phyloP scores from a whole-genome alignment of 2,797 vertebrate genomes.

The Borostomias antarcticus region DNA sequence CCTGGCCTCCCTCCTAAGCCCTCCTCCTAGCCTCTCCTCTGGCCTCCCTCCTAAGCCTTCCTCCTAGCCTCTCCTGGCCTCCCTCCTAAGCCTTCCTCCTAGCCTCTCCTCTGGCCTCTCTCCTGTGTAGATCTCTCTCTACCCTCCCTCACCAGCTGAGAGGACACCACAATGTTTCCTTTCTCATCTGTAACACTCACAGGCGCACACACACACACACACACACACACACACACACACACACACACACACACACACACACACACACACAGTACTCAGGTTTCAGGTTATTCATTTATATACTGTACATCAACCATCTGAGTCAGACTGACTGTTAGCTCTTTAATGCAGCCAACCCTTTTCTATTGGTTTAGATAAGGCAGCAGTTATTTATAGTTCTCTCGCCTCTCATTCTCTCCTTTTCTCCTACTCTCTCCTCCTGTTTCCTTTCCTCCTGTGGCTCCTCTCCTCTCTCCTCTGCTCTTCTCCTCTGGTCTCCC shows the following conservation, averaged over 20 bases:
- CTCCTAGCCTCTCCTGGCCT: too few relatives aligned
- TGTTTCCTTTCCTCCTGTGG: background rate
- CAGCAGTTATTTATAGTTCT: too few relatives aligned
- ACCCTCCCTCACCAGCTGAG: background rate
- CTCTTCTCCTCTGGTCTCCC: background rate
- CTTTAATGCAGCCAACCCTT: too few relatives aligned
- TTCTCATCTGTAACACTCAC: too few relatives aligned
- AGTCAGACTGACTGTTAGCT: too few relatives aligned
- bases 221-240: conserved; percentile 15
- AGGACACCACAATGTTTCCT: background rate
- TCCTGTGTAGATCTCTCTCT: too few relatives aligned
- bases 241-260: conserved; percentile 21
- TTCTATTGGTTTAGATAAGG: too few relatives aligned
- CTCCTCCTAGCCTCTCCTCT: background rate
- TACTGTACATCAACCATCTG: too few relatives aligned
- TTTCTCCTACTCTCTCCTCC: background rate
- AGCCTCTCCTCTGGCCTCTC: too few relatives aligned
- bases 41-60: background rate
- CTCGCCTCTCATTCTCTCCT: background rate
- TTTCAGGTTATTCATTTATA: too few relatives aligned
- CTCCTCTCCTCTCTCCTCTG: background rate
- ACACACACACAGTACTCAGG: background rate
- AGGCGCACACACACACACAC: conserved; percentile 23
- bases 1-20: background rate
- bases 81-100: too few relatives aligned